Evolutionary conservation across 2,888 invertebrate genomes (phyloP), one percentile per base, ranked within the genome.

Genomic region (Poecilus cupreus): DNA sequence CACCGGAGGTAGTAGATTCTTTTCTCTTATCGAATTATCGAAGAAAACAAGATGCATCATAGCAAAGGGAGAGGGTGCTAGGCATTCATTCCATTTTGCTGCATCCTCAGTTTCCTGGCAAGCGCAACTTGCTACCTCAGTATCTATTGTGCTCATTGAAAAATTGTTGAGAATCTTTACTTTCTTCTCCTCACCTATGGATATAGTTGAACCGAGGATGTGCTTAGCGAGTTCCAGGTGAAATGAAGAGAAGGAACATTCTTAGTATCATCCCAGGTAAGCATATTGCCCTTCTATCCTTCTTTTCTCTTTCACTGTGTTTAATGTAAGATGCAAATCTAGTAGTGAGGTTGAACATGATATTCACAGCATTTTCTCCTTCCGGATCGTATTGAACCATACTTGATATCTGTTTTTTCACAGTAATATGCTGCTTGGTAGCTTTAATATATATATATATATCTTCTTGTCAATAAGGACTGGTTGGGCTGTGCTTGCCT

Each of bases 41-140:
- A 85, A 84, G 0, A 86, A 6, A 6, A 39, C 82, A 46, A 82
- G 54, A 54, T 86, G 86, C 84, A 86, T 85, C 18, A 84, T 51
- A 0, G 83, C 84, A 80, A 87, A 86, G 1, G 49, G 18, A 6
- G 82, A 76, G 18, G 86, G 84, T 0, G 85, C 70, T 0, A 86
- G 37, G 43, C 85, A 86, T 70, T 87, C 86, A 80, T 87, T 87
- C 85, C 86, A 86, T 82, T 86, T 87, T 0, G 86, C 85, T 0
- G 86, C 86, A 80, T 86, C 86, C 72, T 87, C 86, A 3, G 86
- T 86, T 0, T 83, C 85, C 82, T 87, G 57, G 3, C 2, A 3
- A 1, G n/a, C 24, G 2, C 6, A 8, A 2, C 3, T n/a, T 4
- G 22, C 8, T 24, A 57, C n/a, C 1, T 6, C 18, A 10, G 11